Conservation (phyloP, 2,888 invertebrate species). For the Drosophila basisetae region DNA sequence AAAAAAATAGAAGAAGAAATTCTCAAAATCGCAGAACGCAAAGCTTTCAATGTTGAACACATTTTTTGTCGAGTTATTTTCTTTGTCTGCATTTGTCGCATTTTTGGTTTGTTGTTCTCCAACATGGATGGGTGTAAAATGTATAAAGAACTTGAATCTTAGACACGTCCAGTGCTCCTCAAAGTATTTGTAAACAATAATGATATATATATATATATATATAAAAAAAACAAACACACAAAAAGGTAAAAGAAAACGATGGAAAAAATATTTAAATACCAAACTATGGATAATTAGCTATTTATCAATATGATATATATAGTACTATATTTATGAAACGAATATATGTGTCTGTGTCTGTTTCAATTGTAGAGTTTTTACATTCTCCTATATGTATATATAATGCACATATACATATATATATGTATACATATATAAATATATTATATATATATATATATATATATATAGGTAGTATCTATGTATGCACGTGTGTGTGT, state of each 20-base stretch:
- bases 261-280: constrained; percentile 11
- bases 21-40: constrained; percentile 27
- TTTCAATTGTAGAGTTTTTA: constrained; percentile 68
- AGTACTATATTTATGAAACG: constrained; percentile 14
- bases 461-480: constrained; percentile 35
- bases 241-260: constrained; percentile 12
- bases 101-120: constrained; percentile 45
- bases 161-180: constrained; percentile 85
- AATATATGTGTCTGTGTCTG: constrained; percentile 45
- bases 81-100: constrained; percentile 35
- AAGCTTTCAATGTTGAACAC: constrained; percentile 47
- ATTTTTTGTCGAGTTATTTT: background rate
- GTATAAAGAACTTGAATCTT: constrained; percentile 67
- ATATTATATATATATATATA: constrained; percentile 14
- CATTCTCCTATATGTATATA: constrained; percentile 53
- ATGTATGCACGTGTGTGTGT: constrained; percentile 45
- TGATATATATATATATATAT: constrained; percentile 52
- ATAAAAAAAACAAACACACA: constrained; percentile 7
- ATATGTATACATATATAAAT: constrained; percentile 20
- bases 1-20: constrained; percentile 3
- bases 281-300: constrained; percentile 52
- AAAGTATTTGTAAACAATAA: constrained; percentile 83
- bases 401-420: constrained; percentile 12
- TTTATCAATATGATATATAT: constrained; percentile 31
- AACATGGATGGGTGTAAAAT: constrained; percentile 33